phyloP scores from a whole-genome alignment of 2,888 invertebrate species.

The Ommatoiulus sabulosus region DNA sequence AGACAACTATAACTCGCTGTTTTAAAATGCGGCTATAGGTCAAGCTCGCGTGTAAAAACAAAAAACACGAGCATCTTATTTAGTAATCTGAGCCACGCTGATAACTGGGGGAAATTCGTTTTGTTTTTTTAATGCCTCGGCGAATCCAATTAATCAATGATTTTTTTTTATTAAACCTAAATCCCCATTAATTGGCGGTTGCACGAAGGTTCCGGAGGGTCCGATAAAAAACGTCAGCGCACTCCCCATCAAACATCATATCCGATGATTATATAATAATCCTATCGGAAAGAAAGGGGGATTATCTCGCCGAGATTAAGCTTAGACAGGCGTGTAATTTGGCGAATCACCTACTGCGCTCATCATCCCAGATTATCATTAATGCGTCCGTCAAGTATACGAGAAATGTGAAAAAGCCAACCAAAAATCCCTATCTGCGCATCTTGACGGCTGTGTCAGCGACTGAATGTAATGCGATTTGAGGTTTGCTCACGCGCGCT shows the following conservation, averaged over 20 bases:
- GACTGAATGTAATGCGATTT: slow-evolving; percentile 50
- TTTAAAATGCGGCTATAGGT: neutral
- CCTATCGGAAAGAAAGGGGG: slow-evolving; percentile 21
- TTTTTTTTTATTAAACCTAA: slow-evolving; percentile 13
- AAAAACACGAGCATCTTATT: slow-evolving; percentile 1
- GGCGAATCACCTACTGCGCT: slow-evolving; percentile 39
- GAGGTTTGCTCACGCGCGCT: neutral
- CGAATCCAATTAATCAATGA: slow-evolving; percentile 37
- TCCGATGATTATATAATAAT: slow-evolving; percentile 49
- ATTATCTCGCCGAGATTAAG: slow-evolving; percentile 45
- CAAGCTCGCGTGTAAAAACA: neutral
- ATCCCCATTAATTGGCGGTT: slow-evolving; percentile 48
- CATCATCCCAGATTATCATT: slow-evolving; percentile 51
- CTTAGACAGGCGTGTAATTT: slow-evolving; percentile 54
- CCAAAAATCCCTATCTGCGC: slow-evolving; percentile 42
- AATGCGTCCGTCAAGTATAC: slow-evolving; percentile 47
- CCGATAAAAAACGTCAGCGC: neutral
- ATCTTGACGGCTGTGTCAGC: slow-evolving; percentile 52
- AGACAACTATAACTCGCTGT: too few species aligned
- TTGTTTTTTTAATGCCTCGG: slow-evolving; percentile 25
- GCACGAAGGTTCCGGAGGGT: slow-evolving; percentile 44
- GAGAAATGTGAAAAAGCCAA: slow-evolving; percentile 23
- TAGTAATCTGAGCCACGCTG: neutral
- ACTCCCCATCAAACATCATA: slow-evolving; percentile 26
- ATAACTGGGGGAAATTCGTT: slow-evolving; percentile 1